Evolutionary conservation across 2,888 invertebrate species (phyloP), one percentile per base, ranked within the genome.

Genomic region (Operophtera brumata): DNA sequence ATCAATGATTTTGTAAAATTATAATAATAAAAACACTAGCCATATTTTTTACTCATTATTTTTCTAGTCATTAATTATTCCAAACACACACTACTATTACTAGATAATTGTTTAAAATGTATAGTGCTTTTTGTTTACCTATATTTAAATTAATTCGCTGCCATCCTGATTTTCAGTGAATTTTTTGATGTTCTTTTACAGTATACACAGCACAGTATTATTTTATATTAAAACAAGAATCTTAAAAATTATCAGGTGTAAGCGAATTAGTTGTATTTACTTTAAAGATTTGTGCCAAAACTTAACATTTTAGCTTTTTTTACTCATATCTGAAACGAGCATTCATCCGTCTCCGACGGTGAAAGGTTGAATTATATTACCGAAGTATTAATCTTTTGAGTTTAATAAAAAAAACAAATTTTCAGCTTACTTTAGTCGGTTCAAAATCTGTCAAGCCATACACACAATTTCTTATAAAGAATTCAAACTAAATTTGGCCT

Each of bases 291-390:
- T 34, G 34, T 34, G 34, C 11, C 34, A 34, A 34, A 34, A 1
- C 3, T n/a, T n/a, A 34, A 10, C 11, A 34, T 34, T 34, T 34
- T 6, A n/a, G 3, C n/a, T 34, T 34, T n/a, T n/a, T 30, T 34
- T 2, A 34, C 11, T 2, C 6, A n/a, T n/a, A n/a, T n/a, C n/a
- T 11, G 34, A 34, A n/a, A 10, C 11, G 11, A 34, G 75, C 25
- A 34, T 62, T 68, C 66, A 72, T 79, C 78, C 81, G 81, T 83
- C n/a, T n/a, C 82, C 79, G 70, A 66, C 72, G 69, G 69, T 62
- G 62, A 68, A 78, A 79, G 75, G 74, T 75, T 77, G 74, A 77
- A 68, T 63, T 67, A 54, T 20, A 4, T 20, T 20, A 3, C 20
- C 20, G 20, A 20, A 2, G 4, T 2, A 20, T 20, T 20, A 20